These are phyloP conservation scores for Pocillopora meandrina DNA, from an alignment of 92 coral and sea anemone species.

Conservation along the genomic window DNA sequence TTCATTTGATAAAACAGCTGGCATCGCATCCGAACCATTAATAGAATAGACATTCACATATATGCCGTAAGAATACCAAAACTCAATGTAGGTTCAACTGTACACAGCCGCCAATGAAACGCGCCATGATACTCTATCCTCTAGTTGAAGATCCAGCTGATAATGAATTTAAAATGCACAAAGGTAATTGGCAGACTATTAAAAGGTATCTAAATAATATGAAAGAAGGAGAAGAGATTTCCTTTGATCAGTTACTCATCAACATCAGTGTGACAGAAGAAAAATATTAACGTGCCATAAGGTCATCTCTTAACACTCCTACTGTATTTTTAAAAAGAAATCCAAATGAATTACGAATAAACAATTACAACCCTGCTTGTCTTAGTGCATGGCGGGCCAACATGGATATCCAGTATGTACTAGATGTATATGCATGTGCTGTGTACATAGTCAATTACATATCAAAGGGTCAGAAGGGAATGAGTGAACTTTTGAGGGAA, in stretches of 20 bases:
- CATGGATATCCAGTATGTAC: too few species aligned
- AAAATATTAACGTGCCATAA: conserved; percentile 39
- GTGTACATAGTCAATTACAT: conserved; percentile 12
- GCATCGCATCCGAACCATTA: too few species aligned
- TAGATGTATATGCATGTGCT: too few species aligned
- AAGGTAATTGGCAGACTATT: conserved; percentile 27
- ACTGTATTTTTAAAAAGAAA: too few species aligned
- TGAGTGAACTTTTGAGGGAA: conserved; percentile 52
- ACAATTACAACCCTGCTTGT: conserved; percentile 1
- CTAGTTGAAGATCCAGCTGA: conserved; percentile 15
- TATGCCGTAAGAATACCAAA: conserved; percentile 9
- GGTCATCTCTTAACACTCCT: background rate
- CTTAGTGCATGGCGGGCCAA: too few species aligned
- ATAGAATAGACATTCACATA: too few species aligned
- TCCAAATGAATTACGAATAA: conserved; percentile 2
- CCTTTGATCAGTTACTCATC: too few species aligned
- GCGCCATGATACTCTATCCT: conserved; percentile 49
- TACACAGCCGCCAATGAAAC: conserved; percentile 41
- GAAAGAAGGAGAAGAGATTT: conserved; percentile 38
- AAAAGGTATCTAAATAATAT: background rate
- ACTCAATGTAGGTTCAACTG: conserved; percentile 47
- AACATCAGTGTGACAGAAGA: conserved; percentile 37
- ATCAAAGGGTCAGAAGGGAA: conserved; percentile 63
- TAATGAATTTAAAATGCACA: conserved; percentile 30
- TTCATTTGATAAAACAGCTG: too few species aligned